A percentile compares a stretch with the other conserved stretches of the same genome.
Conservation (phyloP, 2,888 invertebrate species). For the Lepidocyrtinus sp. region DNA sequence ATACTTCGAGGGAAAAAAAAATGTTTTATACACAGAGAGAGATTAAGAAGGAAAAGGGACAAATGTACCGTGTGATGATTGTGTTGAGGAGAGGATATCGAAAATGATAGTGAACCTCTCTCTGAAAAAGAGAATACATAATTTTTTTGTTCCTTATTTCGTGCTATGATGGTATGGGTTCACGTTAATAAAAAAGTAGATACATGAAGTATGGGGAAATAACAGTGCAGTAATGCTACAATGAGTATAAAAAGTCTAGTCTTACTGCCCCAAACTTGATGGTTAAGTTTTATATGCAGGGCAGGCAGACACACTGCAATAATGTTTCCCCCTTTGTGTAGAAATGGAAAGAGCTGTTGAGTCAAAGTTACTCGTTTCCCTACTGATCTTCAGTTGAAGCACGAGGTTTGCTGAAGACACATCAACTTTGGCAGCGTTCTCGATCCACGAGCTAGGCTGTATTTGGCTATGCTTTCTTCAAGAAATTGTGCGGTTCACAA, state of each 20-base stretch:
- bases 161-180: too few relatives aligned
- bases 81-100: conserved; percentile 29
- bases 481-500: neutral
- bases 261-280: conserved; percentile 46
- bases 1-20: neutral
- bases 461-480: too few relatives aligned
- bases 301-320: neutral
- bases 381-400: conserved; percentile 58
- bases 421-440: conserved; percentile 18
- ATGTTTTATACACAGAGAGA: conserved; percentile 5
- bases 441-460: too few relatives aligned
- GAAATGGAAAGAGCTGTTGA: conserved; percentile 38
- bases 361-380: conserved; percentile 52
- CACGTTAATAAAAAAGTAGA: too few relatives aligned
- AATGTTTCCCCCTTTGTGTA: neutral
- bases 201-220: too few relatives aligned
- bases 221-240: too few relatives aligned
- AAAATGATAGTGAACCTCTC: conserved; percentile 32
- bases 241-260: conserved; percentile 1
- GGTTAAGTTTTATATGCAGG: too few relatives aligned
- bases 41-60: conserved; percentile 33
- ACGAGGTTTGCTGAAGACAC: conserved; percentile 59
- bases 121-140: conserved; percentile 7
- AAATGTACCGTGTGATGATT: conserved; percentile 47
- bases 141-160: neutral